Base-by-base conservation (phyloP, 2,888 invertebrate species). In the Kryphioiulus occultus region DNA sequence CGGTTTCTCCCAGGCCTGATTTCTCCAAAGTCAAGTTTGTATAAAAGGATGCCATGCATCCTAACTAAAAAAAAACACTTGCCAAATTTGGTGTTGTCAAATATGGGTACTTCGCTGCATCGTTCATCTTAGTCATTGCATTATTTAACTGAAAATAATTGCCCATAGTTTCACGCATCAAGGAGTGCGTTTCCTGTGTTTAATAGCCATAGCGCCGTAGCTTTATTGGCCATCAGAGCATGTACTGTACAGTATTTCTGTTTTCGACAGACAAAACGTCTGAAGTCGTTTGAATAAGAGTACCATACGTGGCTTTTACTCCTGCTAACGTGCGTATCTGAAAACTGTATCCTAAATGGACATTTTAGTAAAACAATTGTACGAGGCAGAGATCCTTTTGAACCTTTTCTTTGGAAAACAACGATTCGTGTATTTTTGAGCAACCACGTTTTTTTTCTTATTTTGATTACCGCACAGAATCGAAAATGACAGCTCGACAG, bases 221-320 rank as follows among this genome's bases (percentile, higher is more conserved):
- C 53, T 53, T 53, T 53, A 53, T 53, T 53, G n/a, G 53, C 53
- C 53, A 53, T 53, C 53, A n/a, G 53, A 53, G 53, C 53, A 53
- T 53, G n/a, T 19, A n/a, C n/a, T 4, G 10, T 5, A 4, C 42
- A 7, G 42, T 42, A 2, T 9, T 15, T n/a, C n/a, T n/a, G 53
- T 53, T 47, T 47, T 47, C 17, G 47, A 17, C 47, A 47, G 47
- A 47, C 47, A 47, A 47, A 47, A 35, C 35, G 7, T 35, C 7
- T 35, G 35, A 35, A 4, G 35, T 17, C 47, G 15, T 10, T 47
- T 47, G 47, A 47, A 47, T 15, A 10, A 12, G 47, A 47, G 47
- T 47, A 47, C 47, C 47, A 3, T 47, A 47, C 47, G 17, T 47
- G 47, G 47, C 47, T 47, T 17, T 47, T 15, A 47, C 3, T 15